phyloP scores from a whole-genome alignment of 2,888 invertebrate genomes.

The Lasiommata megera region DNA sequence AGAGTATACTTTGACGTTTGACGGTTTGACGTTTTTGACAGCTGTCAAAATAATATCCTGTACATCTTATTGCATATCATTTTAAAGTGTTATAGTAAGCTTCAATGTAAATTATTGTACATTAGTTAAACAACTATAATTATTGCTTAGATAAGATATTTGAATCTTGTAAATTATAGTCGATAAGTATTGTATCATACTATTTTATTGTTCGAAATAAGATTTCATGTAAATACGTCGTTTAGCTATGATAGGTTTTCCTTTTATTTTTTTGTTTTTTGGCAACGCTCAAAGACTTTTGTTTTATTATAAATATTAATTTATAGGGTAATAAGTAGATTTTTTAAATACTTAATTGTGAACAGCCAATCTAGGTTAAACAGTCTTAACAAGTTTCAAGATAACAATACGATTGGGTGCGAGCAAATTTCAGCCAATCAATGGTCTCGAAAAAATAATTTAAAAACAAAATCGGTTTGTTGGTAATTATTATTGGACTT shows the following conservation, averaged over 20 bases:
- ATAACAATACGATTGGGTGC: too few species aligned
- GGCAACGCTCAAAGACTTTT: slow-evolving; percentile 44
- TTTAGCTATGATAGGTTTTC: slow-evolving; percentile 36
- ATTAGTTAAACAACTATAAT: slow-evolving; percentile 67
- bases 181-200: slow-evolving; percentile 63
- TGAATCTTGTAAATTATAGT: slow-evolving; percentile 56
- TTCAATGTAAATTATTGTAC: slow-evolving; percentile 78
- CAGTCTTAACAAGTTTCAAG: neutral
- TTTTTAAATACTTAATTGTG: slow-evolving; percentile 28
- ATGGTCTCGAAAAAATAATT: too few species aligned
- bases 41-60: neutral
- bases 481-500: too few species aligned
- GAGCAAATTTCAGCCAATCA: too few species aligned
- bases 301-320: slow-evolving; percentile 32
- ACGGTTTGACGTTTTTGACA: neutral
- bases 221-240: slow-evolving; percentile 69
- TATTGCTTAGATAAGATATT: slow-evolving; percentile 53
- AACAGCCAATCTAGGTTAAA: neutral
- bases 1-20: too few species aligned
- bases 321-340: slow-evolving; percentile 29
- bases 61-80: slow-evolving; percentile 79
- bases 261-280: slow-evolving; percentile 43
- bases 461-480: too few species aligned
- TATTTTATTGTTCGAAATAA: slow-evolving; percentile 60
- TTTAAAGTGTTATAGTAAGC: slow-evolving; percentile 59